Base-by-base conservation (phyloP, 2,888 invertebrate genomes). In the Mayetiola destructor region DNA sequence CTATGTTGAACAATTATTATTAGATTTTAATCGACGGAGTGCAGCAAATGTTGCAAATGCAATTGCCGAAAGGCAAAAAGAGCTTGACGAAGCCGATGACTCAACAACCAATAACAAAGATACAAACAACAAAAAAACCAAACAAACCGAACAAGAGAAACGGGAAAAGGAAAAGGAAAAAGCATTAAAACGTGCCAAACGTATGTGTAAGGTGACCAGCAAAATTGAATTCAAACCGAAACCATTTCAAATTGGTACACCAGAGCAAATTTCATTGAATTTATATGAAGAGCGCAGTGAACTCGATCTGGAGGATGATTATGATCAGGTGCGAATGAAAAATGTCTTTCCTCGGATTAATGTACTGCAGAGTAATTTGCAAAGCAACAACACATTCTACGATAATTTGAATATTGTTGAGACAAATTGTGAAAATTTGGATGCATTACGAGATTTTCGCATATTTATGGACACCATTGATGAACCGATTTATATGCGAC, bases 1-100 rank as follows among this genome's bases (percentile, higher is more conserved):
- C 39, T 63, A 62, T 23, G 59, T 71, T 5, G 53, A 53, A 20
- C 29, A 30, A 30, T 18, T 32, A 4, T 10, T 53, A 20, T 12
- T 53, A 18, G 53, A 53, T 32, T 53, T 53, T 20, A 53, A 53
- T 53, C 53, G 30, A 53, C 53, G 53, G 1, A 30, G 53, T 32
- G 53, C 53, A 32, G 27, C 32, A 2, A 30, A 53, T 53, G 18
- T 53, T 6, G 23, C 48, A 9, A 48, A 27, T 16, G 48, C 48
- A 3, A 27, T 48, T n/a, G 48, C 48, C 2, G 48, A 48, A 12
- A 12, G 3, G 32, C 6, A 5, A 37, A 6, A 40, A 20, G 20
- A 6, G 16, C 23, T 8, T 21, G 52, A 52, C 21, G 5, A 5
- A n/a, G 29, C n/a, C 2, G 53, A 3, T 30, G 53, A 53, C 18